Evolutionary conservation across 2,113 vertebrate species (phyloP).

Genomic region (Larimichthys polyactis): DNA sequence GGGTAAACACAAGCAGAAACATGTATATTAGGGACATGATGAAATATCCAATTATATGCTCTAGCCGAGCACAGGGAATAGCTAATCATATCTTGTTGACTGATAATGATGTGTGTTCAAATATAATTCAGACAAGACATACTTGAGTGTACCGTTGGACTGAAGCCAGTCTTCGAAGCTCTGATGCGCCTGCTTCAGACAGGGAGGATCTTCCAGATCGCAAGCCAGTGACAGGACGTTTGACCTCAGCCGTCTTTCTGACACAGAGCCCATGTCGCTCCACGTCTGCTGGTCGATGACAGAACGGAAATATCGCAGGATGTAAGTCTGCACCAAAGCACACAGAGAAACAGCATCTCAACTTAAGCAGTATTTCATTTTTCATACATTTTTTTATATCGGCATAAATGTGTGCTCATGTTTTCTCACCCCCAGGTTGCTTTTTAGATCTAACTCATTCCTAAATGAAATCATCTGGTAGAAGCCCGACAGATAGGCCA

Average conservation of each 20-base stretch:
- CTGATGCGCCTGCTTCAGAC: conserved; percentile 73
- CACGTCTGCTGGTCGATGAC: conserved; percentile 85
- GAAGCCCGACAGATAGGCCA: conserved; percentile 80
- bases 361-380: neutral
- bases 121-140: conserved; percentile 36
- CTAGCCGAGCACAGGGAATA: neutral
- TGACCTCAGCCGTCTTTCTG: conserved; percentile 82
- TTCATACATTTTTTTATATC: too few relatives aligned
- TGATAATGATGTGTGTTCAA: conserved; percentile 8
- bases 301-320: conserved; percentile 80
- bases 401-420: neutral
- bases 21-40: conserved; percentile 20
- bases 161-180: conserved; percentile 80
- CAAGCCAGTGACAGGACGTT: conserved; percentile 83
- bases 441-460: conserved; percentile 73
- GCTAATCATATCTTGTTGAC: conserved; percentile 7
- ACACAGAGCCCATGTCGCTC: conserved; percentile 81
- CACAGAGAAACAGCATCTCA: conserved; percentile 31
- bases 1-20: conserved; percentile 43
- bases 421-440: conserved; percentile 78
- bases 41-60: conserved; percentile 2
- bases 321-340: conserved; percentile 76
- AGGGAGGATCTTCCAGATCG: conserved; percentile 78
- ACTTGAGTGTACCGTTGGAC: conserved; percentile 82
- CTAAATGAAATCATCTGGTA: conserved; percentile 80